Conservation (phyloP, 2,888 invertebrate genomes). For the Chaitophorus viminalis region DNA sequence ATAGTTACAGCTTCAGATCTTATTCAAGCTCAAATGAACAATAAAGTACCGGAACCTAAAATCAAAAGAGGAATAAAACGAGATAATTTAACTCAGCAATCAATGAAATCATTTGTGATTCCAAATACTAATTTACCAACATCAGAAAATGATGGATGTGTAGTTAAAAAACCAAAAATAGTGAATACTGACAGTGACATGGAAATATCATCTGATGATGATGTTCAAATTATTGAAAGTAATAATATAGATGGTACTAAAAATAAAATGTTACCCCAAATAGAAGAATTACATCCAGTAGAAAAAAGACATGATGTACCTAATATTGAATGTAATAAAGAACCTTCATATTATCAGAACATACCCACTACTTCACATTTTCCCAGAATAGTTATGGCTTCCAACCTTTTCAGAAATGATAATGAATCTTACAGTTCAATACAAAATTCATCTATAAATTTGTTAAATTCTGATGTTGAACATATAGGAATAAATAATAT, state of each 20-base stretch:
- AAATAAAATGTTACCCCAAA: neutral
- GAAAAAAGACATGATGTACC: neutral
- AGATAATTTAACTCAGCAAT: constrained; percentile 70
- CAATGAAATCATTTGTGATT: constrained; percentile 69
- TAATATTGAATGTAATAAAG: neutral
- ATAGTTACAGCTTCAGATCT: constrained; percentile 64
- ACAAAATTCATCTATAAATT: neutral
- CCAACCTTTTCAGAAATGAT: constrained; percentile 6
- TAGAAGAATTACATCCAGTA: constrained; percentile 14
- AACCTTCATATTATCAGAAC: constrained; percentile 5
- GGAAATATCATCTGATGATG: constrained; percentile 58
- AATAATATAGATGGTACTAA: neutral
- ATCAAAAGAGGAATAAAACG: constrained; percentile 69
- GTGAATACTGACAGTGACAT: constrained; percentile 47
- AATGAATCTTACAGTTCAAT: constrained; percentile 3
- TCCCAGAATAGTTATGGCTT: neutral
- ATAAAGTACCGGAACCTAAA: constrained; percentile 66
- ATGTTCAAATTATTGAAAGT: constrained; percentile 58
- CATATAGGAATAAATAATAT: constrained; percentile 6
- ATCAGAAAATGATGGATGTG: constrained; percentile 20
- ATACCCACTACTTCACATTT: constrained; percentile 7
- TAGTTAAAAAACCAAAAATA: constrained; percentile 39
- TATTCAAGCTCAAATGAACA: constrained; percentile 50
- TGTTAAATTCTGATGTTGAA: neutral
- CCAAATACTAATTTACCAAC: neutral